Evolutionary conservation across 1,140 invertebrate species (phyloP).

Genomic region (Drosophila kohkoa): DNA sequence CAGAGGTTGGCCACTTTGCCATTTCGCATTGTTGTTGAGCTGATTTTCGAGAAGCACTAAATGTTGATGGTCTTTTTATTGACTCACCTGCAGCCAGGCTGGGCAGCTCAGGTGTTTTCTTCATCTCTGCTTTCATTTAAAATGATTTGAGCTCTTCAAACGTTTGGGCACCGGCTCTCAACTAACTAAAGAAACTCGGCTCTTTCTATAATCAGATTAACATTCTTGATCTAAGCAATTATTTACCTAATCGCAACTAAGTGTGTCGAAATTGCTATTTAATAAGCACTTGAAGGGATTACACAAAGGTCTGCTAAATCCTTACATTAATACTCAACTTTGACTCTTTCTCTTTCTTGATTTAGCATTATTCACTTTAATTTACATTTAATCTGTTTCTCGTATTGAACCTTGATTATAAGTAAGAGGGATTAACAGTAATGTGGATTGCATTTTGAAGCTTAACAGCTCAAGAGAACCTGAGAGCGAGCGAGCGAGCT

Average conservation of each 20-base stretch:
- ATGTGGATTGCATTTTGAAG: conserved; percentile 48
- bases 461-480: conserved; percentile 57
- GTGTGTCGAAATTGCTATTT: not conserved
- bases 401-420: not conserved
- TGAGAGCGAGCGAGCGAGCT: conserved; percentile 46
- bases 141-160: conserved; percentile 35
- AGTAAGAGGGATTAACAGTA: conserved; percentile 40
- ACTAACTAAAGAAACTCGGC: not conserved
- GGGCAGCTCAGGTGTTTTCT: conserved; percentile 50
- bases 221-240: not conserved
- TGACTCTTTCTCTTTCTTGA: not conserved
- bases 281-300: not conserved
- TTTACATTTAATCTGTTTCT: conserved; percentile 18
- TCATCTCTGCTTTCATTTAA: conserved; percentile 50
- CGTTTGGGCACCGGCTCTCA: conserved; percentile 8
- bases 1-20: conserved; percentile 15
- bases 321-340: not conserved
- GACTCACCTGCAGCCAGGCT: conserved; percentile 61
- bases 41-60: conserved; percentile 63
- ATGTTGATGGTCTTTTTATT: conserved; percentile 74
- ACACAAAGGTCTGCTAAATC: not conserved
- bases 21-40: conserved; percentile 38
- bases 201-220: conserved; percentile 16
- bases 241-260: not conserved
- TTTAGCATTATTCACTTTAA: conserved; percentile 2